Percentiles rank a stretch among this genome's conserved stretches.
Conservation (phyloP, 2,113 vertebrate genomes). For the Sakesphorus luctuosus region DNA sequence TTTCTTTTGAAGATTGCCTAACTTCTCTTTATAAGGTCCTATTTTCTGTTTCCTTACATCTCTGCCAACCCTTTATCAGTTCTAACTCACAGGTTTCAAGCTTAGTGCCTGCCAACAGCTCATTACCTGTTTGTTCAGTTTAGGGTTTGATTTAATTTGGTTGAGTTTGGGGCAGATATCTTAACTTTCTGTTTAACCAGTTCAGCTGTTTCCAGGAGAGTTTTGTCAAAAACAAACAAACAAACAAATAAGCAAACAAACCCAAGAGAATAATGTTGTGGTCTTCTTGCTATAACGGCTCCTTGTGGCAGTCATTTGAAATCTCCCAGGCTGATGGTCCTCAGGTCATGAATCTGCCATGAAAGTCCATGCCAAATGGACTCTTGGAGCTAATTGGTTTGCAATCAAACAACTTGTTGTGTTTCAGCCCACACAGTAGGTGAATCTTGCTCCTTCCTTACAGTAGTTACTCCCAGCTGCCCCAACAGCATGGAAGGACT, state of each 20-base stretch:
- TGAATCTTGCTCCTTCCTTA: background rate
- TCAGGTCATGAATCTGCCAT: background rate
- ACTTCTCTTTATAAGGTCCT: conserved; percentile 36
- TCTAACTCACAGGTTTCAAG: background rate
- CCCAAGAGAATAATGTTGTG: background rate
- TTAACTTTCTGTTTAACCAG: background rate
- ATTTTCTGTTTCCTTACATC: conserved; percentile 39
- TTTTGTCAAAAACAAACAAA: background rate
- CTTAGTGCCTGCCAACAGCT: background rate
- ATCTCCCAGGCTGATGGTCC: background rate
- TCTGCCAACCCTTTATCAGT: conserved; percentile 30
- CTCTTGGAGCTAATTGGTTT: background rate
- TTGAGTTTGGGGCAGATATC: background rate
- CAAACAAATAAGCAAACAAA: background rate
- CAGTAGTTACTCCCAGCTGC: background rate
- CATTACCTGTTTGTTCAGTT: background rate
- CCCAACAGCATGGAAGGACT: background rate
- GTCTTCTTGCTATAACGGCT: background rate
- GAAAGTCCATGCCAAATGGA: background rate
- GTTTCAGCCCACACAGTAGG: background rate
- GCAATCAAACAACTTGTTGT: rapidly evolving
- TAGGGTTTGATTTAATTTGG: background rate
- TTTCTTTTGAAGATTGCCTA: conserved; percentile 37
- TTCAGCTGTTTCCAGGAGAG: background rate
- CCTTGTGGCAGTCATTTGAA: background rate